A percentile compares a stretch with the other conserved stretches of the same genome.
Evolutionary conservation across 2,113 vertebrate species (phyloP).

Genomic region (Microcebus lehilahytsara): DNA sequence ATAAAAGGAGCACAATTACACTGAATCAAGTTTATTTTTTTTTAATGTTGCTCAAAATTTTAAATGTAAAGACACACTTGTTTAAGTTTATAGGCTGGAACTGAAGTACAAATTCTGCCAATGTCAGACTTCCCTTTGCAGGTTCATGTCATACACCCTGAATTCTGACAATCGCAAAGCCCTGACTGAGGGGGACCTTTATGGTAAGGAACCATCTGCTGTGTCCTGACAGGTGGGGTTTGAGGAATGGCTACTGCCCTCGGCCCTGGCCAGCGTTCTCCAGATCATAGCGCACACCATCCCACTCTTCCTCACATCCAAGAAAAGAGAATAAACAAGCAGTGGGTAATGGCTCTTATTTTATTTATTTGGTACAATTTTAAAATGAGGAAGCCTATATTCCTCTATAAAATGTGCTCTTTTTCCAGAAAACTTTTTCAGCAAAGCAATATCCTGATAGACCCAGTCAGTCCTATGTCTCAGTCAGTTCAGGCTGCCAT

Average conservation of each 20-base stretch:
- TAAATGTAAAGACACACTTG: not conserved
- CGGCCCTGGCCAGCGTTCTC: not conserved
- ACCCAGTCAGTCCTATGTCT: not conserved
- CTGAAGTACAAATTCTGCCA: not conserved
- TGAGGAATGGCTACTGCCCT: not conserved
- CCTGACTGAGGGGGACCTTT: not conserved
- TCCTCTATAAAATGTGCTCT: not conserved
- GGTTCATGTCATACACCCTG: not conserved
- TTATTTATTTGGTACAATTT: not conserved
- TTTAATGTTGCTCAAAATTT: constrained; percentile 7
- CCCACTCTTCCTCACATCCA: not conserved
- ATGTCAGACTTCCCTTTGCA: not conserved
- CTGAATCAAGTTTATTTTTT: constrained; percentile 7
- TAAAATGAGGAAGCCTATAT: not conserved
- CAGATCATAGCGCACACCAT: not conserved
- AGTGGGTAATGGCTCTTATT: not conserved
- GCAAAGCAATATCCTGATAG: not conserved
- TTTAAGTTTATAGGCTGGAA: not conserved
- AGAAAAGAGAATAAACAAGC: not conserved
- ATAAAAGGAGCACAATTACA: not conserved
- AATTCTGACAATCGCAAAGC: not conserved
- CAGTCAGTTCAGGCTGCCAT: no score
- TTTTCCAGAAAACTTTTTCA: not conserved
- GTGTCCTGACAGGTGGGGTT: not conserved
- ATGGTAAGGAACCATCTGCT: not conserved